Conservation (phyloP, 2,113 vertebrate species). For the Platanista minor region DNA sequence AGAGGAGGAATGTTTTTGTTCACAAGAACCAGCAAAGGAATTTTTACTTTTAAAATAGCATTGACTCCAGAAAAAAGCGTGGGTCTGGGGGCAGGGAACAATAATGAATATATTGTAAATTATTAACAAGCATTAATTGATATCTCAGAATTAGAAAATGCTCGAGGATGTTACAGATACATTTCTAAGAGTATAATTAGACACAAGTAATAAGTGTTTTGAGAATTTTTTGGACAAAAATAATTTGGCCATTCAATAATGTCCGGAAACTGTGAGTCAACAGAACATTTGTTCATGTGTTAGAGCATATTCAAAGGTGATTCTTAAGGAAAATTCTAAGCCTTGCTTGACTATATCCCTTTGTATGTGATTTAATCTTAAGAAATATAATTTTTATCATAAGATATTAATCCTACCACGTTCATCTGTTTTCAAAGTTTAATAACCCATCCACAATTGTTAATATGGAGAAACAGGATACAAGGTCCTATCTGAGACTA, state of each 20-base stretch:
- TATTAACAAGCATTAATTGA: not conserved
- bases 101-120: not conserved
- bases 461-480: not conserved
- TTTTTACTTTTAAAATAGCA: constrained; percentile 13
- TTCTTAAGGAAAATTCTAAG: not conserved
- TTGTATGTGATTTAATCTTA: constrained; percentile 26
- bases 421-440: not conserved
- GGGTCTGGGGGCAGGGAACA: rapidly evolving
- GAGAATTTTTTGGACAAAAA: constrained; percentile 26
- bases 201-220: not conserved
- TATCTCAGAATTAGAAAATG: constrained; percentile 2
- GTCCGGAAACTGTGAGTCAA: constrained; percentile 8
- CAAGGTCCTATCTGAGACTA: not conserved
- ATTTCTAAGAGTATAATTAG: not conserved
- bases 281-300: not conserved
- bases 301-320: not conserved
- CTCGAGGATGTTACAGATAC: not conserved
- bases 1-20: not conserved
- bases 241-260: constrained; percentile 21
- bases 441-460: not conserved
- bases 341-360: not conserved
- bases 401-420: not conserved
- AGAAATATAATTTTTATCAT: not conserved
- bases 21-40: not conserved
- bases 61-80: not conserved